Percentiles rank a stretch among this genome's conserved stretches.
phyloP scores from a whole-genome alignment of 2,888 invertebrate species.

The Harmothoe impar region DNA sequence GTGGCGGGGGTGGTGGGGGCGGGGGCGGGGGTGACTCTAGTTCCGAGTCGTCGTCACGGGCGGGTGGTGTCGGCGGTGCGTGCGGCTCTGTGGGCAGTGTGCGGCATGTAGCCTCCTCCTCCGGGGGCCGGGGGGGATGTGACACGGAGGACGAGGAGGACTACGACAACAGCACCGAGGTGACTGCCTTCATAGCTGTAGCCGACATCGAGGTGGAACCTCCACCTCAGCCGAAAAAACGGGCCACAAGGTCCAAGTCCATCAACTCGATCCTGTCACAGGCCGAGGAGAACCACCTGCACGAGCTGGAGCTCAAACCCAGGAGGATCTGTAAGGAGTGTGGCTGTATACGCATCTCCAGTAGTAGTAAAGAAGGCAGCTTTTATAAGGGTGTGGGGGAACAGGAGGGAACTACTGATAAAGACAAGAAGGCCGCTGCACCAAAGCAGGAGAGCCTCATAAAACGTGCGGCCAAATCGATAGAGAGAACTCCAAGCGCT shows the following conservation, averaged over 20 bases:
- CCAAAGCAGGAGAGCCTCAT: neutral
- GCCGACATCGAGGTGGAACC: constrained; percentile 40
- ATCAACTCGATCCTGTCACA: constrained; percentile 58
- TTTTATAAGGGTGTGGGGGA: neutral
- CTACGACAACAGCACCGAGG: constrained; percentile 36
- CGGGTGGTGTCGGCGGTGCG: neutral
- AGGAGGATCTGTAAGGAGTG: constrained; percentile 43
- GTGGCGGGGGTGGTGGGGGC: neutral
- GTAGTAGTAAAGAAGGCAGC: neutral
- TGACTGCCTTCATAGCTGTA: constrained; percentile 46
- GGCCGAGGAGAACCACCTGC: constrained; percentile 52
- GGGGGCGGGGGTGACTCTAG: constrained; percentile 15
- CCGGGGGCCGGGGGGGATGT: constrained; percentile 7
- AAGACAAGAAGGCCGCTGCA: neutral
- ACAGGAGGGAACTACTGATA: neutral
- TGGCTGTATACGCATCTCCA: constrained; percentile 4
- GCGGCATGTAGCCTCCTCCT: neutral
- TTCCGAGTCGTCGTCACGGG: neutral
- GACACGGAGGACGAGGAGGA: constrained; percentile 59
- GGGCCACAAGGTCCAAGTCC: constrained; percentile 47
- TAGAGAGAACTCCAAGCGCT: constrained; percentile 46
- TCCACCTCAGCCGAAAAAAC: neutral
- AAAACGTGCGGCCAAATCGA: neutral
- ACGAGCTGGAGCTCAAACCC: constrained; percentile 35
- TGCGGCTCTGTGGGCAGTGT: neutral